Base-by-base conservation (phyloP, 2,113 vertebrate genomes). In the Phaetusa simplex region DNA sequence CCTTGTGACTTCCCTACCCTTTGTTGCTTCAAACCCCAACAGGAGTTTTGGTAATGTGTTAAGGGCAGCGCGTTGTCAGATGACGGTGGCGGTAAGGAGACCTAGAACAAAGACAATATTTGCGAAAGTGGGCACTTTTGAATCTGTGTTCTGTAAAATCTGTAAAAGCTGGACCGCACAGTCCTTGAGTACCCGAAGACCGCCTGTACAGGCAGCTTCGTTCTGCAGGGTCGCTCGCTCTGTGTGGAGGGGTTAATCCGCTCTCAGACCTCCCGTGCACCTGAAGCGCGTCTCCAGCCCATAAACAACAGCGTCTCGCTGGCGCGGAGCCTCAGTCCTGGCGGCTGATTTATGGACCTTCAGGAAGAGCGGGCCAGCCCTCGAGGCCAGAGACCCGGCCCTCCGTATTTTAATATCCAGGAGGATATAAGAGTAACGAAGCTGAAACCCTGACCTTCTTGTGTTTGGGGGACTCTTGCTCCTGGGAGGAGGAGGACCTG, bases 301-400 rank as follows among this genome's bases (percentile, higher is more conserved):
- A 67, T 55, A 76, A 85, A 85, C 59, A 81, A 58, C 14, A 70
- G 32, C 5, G 53, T 82, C 56, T 18, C 6, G 1, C 73, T 87
- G 82, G 70, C 7, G 1, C 47, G 29, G 24, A 82, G 42, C 73
- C 56, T 59, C 40, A 34, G n/a, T 50, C 29, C 59, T 67, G 71
- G n/a, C 6, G 64, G 19, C 36, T 95, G 78, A 93, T 91, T 87
- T 53, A 91, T 66, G 77, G n/a, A 65, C 22, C 24, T 87, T 34
- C 66, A 24, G 69, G 32, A 87, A 38, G 23, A 55, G 55, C 0
- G 0, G 36, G 38, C 47, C 50, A 70, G 36, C 47, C 73, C 64
- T 45, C 1, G 1, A 74, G 50, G 43, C 81, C 0, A 0, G 32
- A 73, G 50, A 30, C 16, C 53, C 29, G 17, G 11, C 50, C 8